These are phyloP conservation scores for Myrmecophaga tridactyla DNA, from an alignment of 2,113 vertebrate species.

Conservation along the genomic window DNA sequence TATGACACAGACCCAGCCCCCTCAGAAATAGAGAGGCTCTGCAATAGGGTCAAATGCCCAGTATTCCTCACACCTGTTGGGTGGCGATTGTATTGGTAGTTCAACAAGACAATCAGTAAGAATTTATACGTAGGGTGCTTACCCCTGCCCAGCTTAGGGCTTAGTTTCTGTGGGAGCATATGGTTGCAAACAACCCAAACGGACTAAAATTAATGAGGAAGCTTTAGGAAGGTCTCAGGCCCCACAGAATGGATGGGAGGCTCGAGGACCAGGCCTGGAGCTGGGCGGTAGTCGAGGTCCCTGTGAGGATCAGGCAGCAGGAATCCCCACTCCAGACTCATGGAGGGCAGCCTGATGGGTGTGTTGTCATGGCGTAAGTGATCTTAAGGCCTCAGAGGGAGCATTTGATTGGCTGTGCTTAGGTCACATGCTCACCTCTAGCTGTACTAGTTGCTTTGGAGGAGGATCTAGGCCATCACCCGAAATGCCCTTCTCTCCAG, in stretches of 20 bases:
- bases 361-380: not conserved
- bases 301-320: not conserved
- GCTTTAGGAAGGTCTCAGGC: not conserved
- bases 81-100: not conserved
- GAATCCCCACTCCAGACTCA: not conserved
- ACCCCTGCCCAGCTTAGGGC: not conserved
- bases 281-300: not conserved
- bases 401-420: not conserved
- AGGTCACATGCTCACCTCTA: not conserved
- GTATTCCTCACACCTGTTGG: not conserved
- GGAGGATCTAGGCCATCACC: not conserved
- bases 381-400: not conserved
- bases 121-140: not conserved
- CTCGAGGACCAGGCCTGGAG: too few species aligned
- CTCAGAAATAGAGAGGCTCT: not conserved
- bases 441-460: not conserved
- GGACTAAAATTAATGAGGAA: not conserved
- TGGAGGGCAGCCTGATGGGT: not conserved
- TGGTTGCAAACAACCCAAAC: not conserved
- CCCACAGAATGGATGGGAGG: not conserved
- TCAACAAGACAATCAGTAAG: not conserved
- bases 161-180: not conserved
- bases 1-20: not conserved
- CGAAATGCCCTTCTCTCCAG: not conserved
- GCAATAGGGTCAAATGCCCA: not conserved